phyloP scores from a whole-genome alignment of 2,888 invertebrate species.

The Drosophila anomalata region DNA sequence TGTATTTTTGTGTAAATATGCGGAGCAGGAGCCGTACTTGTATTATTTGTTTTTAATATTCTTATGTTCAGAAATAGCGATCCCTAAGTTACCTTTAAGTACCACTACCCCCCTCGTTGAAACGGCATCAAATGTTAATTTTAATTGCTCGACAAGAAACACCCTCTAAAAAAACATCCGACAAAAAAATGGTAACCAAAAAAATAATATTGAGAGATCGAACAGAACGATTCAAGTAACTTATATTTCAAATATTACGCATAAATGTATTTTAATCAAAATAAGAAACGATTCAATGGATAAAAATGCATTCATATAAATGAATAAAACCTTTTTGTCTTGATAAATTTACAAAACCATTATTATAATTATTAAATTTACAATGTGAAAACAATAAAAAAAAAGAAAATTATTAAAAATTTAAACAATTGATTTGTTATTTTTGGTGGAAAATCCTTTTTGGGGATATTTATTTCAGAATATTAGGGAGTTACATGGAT shows the following conservation, averaged over 20 bases:
- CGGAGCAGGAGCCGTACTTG: conserved; percentile 35
- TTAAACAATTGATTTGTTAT: conserved; percentile 40
- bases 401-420: conserved; percentile 79
- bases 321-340: conserved; percentile 81
- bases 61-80: conserved; percentile 55
- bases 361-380: conserved; percentile 83
- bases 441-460: not conserved
- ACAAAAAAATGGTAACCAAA: conserved; percentile 32
- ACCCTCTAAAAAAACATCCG: conserved; percentile 48
- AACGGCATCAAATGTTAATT: conserved; percentile 75
- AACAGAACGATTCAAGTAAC: conserved; percentile 69
- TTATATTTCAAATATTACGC: conserved; percentile 81
- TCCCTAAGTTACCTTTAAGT: conserved; percentile 28
- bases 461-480: not conserved
- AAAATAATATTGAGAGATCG: conserved; percentile 36
- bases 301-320: conserved; percentile 56
- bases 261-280: conserved; percentile 83
- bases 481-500: too few relatives aligned
- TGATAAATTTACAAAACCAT: conserved; percentile 83
- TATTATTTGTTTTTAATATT: conserved; percentile 56
- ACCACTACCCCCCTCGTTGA: conserved; percentile 27
- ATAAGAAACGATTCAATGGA: conserved; percentile 62
- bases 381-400: conserved; percentile 73
- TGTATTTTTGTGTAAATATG: conserved; percentile 62
- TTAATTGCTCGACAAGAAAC: conserved; percentile 59